Evolutionary conservation across 1,140 invertebrate genomes (phyloP).

Genomic region (Ceratosolen fusciceps): DNA sequence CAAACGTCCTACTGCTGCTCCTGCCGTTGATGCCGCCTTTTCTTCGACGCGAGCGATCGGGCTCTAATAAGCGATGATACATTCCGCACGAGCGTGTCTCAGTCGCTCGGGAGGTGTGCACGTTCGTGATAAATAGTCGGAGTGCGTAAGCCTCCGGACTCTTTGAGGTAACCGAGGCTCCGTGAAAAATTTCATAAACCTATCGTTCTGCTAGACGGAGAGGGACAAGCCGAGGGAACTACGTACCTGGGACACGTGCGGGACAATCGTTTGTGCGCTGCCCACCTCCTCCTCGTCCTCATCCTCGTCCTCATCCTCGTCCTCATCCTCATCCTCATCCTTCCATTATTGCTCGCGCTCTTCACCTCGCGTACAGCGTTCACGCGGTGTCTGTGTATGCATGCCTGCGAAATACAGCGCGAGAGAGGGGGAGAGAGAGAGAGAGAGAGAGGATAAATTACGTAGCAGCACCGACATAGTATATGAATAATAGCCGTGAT

Average conservation of each 20-base stretch:
- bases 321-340: no score
- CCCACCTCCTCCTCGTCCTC: no score
- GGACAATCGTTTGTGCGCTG: not conserved
- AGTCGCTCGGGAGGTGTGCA: not conserved
- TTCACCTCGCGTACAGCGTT: no score
- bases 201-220: not conserved
- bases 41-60: not conserved
- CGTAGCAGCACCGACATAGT: not conserved
- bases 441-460: not conserved
- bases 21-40: not conserved
- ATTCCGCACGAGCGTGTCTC: not conserved
- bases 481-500: slow-evolving; percentile 35
- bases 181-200: not conserved
- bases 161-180: not conserved
- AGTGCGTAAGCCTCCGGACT: not conserved
- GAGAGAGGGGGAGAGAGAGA: no score
- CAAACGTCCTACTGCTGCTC: not conserved
- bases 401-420: no score
- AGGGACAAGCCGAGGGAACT: not conserved
- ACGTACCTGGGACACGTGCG: not conserved
- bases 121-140: not conserved
- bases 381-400: no score
- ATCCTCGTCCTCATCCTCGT: no score
- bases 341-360: no score
- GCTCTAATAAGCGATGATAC: not conserved